Conservation (phyloP, 2,113 vertebrate genomes). For the Corythoichthys haematopterus region DNA sequence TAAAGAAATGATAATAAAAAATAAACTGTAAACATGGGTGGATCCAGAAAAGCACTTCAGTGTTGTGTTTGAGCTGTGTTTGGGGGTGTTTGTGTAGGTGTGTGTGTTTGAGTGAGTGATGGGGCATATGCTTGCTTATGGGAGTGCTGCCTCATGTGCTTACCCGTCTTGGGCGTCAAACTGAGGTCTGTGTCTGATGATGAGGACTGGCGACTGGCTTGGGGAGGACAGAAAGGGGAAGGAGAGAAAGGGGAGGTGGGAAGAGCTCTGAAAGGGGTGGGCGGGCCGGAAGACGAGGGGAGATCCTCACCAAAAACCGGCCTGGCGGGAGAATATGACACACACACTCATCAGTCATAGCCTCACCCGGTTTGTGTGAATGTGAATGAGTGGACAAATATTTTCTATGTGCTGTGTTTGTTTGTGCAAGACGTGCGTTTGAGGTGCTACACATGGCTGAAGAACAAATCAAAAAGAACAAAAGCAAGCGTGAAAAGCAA, state of each 20-base stretch:
- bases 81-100: slow-evolving; percentile 21
- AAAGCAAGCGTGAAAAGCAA: slow-evolving; percentile 61
- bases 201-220: slow-evolving; percentile 99
- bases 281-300: slow-evolving; percentile 94
- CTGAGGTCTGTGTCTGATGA: slow-evolving; percentile 99
- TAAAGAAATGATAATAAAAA: slow-evolving; percentile 41
- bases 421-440: slow-evolving; percentile 39
- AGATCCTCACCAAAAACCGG: slow-evolving; percentile 97
- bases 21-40: slow-evolving; percentile 1
- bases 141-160: slow-evolving; percentile 64
- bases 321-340: slow-evolving; percentile 93
- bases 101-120: slow-evolving; percentile 20
- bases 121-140: neutral
- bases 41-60: slow-evolving; percentile 49
- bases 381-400: slow-evolving; percentile 18
- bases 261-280: slow-evolving; percentile 99
- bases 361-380: slow-evolving; percentile 42
- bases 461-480: slow-evolving; percentile 21
- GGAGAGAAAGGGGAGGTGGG: slow-evolving; percentile 99
- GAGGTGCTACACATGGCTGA: slow-evolving; percentile 62
- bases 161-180: slow-evolving; percentile 99
- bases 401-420: slow-evolving; percentile 24
- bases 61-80: slow-evolving; percentile 19
- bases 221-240: slow-evolving; percentile 96
- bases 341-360: slow-evolving; percentile 72